Base-by-base conservation (phyloP, 2,888 invertebrate genomes). In the Metacarcinus magister region DNA sequence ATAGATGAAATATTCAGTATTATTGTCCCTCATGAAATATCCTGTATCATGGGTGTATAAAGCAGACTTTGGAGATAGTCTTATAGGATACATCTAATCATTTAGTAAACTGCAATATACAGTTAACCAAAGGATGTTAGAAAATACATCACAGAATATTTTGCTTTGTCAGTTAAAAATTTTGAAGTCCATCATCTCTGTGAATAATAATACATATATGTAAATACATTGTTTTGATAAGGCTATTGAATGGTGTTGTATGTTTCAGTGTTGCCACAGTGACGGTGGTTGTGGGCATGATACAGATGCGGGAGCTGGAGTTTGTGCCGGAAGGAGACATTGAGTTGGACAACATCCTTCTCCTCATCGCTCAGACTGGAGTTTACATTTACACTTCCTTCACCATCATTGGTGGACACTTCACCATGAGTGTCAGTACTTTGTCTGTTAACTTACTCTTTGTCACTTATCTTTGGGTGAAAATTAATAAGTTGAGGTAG, bases 301-400 rank as follows among this genome's bases (percentile, higher is more conserved):
- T 96, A 75, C 97, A 97, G 94, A 97, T 97, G 96, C 97, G 48
- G 75, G 98, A 98, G 97, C 97, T 99, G 94, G 98, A 99, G 97
- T 99, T 99, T 97, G 99, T 99, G 97, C 98, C 99, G 0, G 98
- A 98, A 96, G 98, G 99, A 96, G 99, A 99, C 97, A 98, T 99
- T 97, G 99, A 99, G 97, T 97, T 99, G 97, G 99, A 99, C 97
- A 99, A 99, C 97, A 99, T 99, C 89, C 98, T 99, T 0, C 98
- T 99, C 94, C 98, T 99, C 23, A 99, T 99, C 0, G 99, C 99
- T 0, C 99, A 99, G 97, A 99, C 99, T 0, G 99, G 99, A 13
- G 99, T 99, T 98, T 99, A 99, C 97, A 98, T 99, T 97, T 99
- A 99, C 97, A 99, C 99, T 97, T 99, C 99, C 89, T 99, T 99